phyloP scores from a whole-genome alignment of 1,140 invertebrate genomes.

The Streblospio benedicti region DNA sequence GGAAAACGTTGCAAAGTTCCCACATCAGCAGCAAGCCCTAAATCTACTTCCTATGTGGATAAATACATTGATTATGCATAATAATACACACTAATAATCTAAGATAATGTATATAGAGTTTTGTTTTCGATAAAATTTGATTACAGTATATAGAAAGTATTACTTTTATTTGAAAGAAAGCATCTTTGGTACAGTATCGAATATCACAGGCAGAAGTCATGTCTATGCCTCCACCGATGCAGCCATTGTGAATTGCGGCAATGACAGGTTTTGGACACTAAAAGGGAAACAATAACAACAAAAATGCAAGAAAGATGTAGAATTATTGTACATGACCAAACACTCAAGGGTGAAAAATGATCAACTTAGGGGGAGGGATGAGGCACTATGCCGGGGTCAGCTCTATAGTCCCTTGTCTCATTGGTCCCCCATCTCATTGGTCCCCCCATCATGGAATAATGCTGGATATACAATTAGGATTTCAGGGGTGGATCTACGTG shows the following conservation, averaged over 20 bases:
- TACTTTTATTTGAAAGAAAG: slow-evolving; percentile 74
- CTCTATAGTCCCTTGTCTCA: too few relatives aligned
- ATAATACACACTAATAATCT: not conserved
- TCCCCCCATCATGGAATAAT: not conserved
- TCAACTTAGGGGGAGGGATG: not conserved
- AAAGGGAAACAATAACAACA: slow-evolving; percentile 19
- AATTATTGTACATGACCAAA: too few relatives aligned
- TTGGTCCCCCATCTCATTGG: too few relatives aligned
- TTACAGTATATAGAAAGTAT: not conserved
- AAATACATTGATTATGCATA: not conserved
- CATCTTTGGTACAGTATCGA: slow-evolving; percentile 79
- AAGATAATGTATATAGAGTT: not conserved
- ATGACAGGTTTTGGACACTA: slow-evolving; percentile 83
- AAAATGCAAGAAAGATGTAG: slow-evolving; percentile 11
- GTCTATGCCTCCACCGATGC: slow-evolving; percentile 83
- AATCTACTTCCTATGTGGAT: slow-evolving; percentile 47
- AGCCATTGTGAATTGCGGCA: slow-evolving; percentile 74
- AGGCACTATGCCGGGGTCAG: too few relatives aligned
- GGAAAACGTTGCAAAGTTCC: slow-evolving; percentile 87
- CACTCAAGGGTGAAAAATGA: not conserved
- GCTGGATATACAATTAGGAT: not conserved
- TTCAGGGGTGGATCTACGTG: too few relatives aligned
- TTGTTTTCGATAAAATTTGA: not conserved
- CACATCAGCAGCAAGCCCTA: slow-evolving; percentile 87
- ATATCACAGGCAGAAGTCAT: slow-evolving; percentile 82